phyloP scores from a whole-genome alignment of 35 echinoderm and acorn worm genomes.

The Amphiura filiformis region DNA sequence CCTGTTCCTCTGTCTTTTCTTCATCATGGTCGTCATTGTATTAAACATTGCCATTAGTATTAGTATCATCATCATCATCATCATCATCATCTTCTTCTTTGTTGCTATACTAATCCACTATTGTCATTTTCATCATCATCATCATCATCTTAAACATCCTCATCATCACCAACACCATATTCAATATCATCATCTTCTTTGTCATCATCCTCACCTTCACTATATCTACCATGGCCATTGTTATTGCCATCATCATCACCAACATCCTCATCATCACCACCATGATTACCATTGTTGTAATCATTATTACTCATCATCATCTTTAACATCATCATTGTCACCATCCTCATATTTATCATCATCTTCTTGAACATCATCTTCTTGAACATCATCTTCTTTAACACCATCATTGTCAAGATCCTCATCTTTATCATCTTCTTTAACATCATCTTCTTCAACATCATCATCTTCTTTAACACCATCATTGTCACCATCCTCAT shows the following conservation, averaged over 20 bases:
- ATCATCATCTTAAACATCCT: too few relatives aligned
- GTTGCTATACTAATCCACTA: neutral
- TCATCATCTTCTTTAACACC: too few relatives aligned
- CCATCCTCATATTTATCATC: neutral
- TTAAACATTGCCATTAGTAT: too few relatives aligned
- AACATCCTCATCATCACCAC: neutral
- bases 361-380: neutral
- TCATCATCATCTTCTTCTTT: neutral
- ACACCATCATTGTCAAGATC: neutral
- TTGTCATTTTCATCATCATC: neutral
- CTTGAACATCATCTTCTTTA: neutral
- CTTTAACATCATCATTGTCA: constrained; percentile 5
- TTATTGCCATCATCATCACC: too few relatives aligned
- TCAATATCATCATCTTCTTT: neutral
- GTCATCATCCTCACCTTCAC: neutral
- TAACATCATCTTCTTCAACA: too few relatives aligned
- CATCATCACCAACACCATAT: too few relatives aligned
- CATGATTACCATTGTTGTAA: too few relatives aligned
- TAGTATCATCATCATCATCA: too few relatives aligned
- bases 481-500: too few relatives aligned
- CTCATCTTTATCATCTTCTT: neutral
- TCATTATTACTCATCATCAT: too few relatives aligned
- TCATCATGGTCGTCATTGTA: too few relatives aligned
- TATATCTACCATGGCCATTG: neutral
- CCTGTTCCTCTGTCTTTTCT: too few relatives aligned